Evolutionary conservation across 1,140 invertebrate genomes (phyloP).

Genomic region (Solen grandis): DNA sequence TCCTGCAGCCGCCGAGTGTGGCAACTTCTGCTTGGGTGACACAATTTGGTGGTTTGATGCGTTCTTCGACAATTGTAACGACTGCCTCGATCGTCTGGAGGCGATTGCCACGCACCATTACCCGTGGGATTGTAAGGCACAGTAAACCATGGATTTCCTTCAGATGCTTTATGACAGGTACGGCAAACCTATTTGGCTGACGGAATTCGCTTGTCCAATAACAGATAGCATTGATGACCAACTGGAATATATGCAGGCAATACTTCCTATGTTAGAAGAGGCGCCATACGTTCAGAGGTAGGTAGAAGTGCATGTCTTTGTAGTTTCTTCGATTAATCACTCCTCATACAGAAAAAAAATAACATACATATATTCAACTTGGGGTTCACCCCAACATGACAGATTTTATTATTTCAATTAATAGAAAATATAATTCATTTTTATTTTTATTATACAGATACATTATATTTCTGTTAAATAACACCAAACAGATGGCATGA

Average conservation of each 20-base stretch:
- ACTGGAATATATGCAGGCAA: constrained; percentile 26
- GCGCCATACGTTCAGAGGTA: constrained; percentile 8
- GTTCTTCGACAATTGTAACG: constrained; percentile 33
- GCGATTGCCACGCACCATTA: constrained; percentile 25
- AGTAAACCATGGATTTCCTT: constrained; percentile 22
- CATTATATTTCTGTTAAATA: too few species aligned
- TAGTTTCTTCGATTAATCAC: too few species aligned
- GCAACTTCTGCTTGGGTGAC: neutral
- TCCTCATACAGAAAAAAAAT: too few species aligned
- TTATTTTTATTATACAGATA: too few species aligned
- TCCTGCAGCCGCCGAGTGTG: constrained; percentile 14
- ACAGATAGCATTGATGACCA: constrained; percentile 1
- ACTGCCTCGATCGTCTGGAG: constrained; percentile 25
- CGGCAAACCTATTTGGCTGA: constrained; percentile 38
- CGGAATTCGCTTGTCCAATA: constrained; percentile 39
- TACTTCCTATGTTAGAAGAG: constrained; percentile 19
- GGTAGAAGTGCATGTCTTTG: too few species aligned
- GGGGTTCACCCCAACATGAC: too few species aligned
- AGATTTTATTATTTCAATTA: too few species aligned
- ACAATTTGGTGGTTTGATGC: constrained; percentile 1
- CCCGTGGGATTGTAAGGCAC: constrained; percentile 9
- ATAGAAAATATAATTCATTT: too few species aligned
- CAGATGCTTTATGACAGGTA: constrained; percentile 6
- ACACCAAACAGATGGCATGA: too few species aligned
- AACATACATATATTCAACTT: too few species aligned